Evolutionary conservation across 2,797 vertebrate genomes (phyloP).

Genomic region (Channallabes apus): DNA sequence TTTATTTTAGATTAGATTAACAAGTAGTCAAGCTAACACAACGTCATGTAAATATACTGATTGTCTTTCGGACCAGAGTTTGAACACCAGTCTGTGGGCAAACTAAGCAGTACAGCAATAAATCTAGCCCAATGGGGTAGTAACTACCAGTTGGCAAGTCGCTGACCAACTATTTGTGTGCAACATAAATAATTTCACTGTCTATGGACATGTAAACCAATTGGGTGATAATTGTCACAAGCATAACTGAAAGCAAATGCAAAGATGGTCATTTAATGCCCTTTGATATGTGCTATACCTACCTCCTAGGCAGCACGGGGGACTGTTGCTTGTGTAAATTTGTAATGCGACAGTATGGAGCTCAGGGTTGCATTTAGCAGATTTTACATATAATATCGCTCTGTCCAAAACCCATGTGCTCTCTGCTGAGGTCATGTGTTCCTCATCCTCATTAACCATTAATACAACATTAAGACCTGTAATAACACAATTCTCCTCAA

Average conservation of each 20-base stretch:
- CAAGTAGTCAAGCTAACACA: too few relatives aligned
- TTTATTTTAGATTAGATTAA: too few relatives aligned
- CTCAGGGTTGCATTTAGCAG: too few relatives aligned
- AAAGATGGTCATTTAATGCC: conserved; percentile 14
- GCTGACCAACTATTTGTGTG: background rate
- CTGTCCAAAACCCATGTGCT: background rate
- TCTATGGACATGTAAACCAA: background rate
- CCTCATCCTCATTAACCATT: background rate
- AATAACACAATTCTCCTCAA: background rate
- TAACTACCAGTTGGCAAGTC: background rate
- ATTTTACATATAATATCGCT: background rate
- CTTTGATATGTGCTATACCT: background rate
- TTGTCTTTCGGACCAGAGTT: background rate
- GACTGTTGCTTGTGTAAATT: background rate
- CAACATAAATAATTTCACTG: background rate
- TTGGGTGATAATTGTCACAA: background rate
- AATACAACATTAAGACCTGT: background rate
- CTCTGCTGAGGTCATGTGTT: background rate
- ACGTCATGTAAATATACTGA: too few relatives aligned
- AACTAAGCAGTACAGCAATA: background rate
- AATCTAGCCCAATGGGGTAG: background rate
- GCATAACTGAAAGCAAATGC: conserved; percentile 5
- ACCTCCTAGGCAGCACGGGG: background rate
- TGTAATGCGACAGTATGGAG: background rate
- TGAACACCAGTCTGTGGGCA: background rate